Evolutionary conservation across 2,888 invertebrate species (phyloP).

Genomic region (Colletes collaris): DNA sequence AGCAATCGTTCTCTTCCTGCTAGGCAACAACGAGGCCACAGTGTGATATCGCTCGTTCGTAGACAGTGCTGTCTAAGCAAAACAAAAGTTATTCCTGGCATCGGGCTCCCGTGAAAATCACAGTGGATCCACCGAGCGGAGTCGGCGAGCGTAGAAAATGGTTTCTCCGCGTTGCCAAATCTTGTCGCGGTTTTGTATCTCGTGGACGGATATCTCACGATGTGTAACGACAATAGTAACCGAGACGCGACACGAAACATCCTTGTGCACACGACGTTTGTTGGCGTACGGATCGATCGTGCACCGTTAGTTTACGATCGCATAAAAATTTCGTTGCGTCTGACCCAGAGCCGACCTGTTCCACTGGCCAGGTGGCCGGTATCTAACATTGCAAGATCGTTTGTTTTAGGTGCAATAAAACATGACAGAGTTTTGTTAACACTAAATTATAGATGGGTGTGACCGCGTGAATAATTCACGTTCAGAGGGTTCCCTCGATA

Average conservation of each 20-base stretch:
- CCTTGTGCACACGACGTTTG: neutral
- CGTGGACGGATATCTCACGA: neutral
- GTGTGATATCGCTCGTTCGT: conserved; percentile 24
- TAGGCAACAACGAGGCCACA: conserved; percentile 38
- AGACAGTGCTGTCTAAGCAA: conserved; percentile 39
- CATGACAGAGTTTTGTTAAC: neutral
- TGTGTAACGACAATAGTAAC: neutral
- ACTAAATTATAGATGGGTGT: neutral
- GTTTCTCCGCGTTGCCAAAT: conserved; percentile 29
- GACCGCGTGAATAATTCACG: neutral
- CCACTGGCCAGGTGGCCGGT: neutral
- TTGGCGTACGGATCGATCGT: neutral
- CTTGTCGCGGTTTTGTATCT: neutral
- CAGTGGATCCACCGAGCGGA: conserved; percentile 24
- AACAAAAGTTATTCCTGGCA: conserved; percentile 48
- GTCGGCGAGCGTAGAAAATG: conserved; percentile 20
- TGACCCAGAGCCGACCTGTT: conserved; percentile 13
- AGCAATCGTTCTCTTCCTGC: conserved; percentile 32
- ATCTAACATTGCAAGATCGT: conserved; percentile 13
- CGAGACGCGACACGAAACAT: conserved; percentile 2
- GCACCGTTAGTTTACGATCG: neutral
- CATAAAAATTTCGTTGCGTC: neutral
- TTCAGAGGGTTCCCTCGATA: neutral
- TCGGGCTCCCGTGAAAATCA: conserved; percentile 30
- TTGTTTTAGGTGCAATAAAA: neutral